Base-by-base conservation (phyloP, 2,888 invertebrate genomes). In the Zeuzera pyrina region DNA sequence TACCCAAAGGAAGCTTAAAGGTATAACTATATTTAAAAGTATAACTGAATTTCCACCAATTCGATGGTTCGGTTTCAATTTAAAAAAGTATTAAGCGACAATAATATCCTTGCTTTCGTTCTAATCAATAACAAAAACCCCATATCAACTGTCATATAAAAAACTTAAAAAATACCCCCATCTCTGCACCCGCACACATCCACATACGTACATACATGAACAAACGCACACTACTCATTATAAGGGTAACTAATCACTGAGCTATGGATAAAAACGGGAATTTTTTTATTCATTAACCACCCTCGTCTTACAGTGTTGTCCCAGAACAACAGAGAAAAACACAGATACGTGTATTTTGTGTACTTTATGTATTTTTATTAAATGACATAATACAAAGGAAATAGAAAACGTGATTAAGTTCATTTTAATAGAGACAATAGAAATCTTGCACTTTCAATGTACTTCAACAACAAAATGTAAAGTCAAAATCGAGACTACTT, bases 241-340 rank as follows among this genome's bases (percentile, higher is more conserved):
- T 66, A 61, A 71, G 81, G 77, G 79, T 81, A 83, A 81, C 83
- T 83, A 83, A 83, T 81, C 81, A 81, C 77, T 76, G 77, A 65
- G 71, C 71, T 70, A 68, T 62, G 68, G 69, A 76, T 68, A 61
- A 77, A 81, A 79, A 72, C 58, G 57, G 47, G 65, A 57, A 55
- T 79, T 81, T 83, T 81, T 83, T 84, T 81, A 81, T 83, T 84
- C 81, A 83, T 81, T 81, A 83, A 78, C 74, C 77, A 77, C 79
- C 79, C 83, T 71, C 76, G 66, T 66, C 77, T 77, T 78, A 66
- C 64, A 54, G 48, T 52, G 62, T 64, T 66, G 65, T 67, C 67
- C 68, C 65, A 57, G 55, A 48, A 56, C 49, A 51, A 49, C 46
- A 50, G 30, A 28, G 39, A 44, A 49, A 44, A 29, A 29, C 38